These are phyloP conservation scores for Tortricodes alternella DNA, from an alignment of 2,888 invertebrate species.

Conservation along the genomic window DNA sequence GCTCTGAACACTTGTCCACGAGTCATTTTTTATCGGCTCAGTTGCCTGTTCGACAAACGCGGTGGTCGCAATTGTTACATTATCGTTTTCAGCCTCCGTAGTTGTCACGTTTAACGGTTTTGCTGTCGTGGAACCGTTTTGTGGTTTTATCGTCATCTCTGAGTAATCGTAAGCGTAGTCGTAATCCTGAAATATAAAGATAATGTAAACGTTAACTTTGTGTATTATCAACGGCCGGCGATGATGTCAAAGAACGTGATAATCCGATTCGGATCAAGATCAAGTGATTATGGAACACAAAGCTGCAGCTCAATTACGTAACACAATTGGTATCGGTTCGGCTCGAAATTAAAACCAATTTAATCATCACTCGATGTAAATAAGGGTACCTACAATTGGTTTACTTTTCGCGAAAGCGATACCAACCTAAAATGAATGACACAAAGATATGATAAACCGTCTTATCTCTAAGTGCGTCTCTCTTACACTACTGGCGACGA, in stretches of 20 bases:
- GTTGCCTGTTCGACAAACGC: slow-evolving; percentile 38
- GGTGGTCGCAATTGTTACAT: slow-evolving; percentile 42
- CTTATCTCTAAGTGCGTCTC: no score
- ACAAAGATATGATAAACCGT: no score
- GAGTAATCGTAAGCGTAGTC: slow-evolving; percentile 89
- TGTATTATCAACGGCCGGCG: neutral
- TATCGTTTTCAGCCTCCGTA: slow-evolving; percentile 43
- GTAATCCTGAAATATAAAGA: slow-evolving; percentile 82
- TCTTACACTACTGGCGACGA: no score
- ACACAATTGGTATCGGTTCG: no score
- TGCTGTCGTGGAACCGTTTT: slow-evolving; percentile 61
- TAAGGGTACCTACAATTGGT: no score
- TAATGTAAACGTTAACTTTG: slow-evolving; percentile 8
- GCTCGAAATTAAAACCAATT: no score
- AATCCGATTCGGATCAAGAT: slow-evolving; percentile 11
- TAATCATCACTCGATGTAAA: no score
- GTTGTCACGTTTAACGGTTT: slow-evolving; percentile 63
- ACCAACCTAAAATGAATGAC: no score
- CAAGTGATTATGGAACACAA: slow-evolving; percentile 15
- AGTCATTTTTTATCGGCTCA: slow-evolving; percentile 37
- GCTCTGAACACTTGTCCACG: slow-evolving; percentile 13
- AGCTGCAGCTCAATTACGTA: no score
- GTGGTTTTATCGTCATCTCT: slow-evolving; percentile 87
- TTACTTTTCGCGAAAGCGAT: no score
- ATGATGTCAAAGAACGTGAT: neutral